Percentiles rank a stretch among this genome's conserved stretches.
phyloP scores from a whole-genome alignment of 2,888 invertebrate genomes.

The Hyppa rectilinea region DNA sequence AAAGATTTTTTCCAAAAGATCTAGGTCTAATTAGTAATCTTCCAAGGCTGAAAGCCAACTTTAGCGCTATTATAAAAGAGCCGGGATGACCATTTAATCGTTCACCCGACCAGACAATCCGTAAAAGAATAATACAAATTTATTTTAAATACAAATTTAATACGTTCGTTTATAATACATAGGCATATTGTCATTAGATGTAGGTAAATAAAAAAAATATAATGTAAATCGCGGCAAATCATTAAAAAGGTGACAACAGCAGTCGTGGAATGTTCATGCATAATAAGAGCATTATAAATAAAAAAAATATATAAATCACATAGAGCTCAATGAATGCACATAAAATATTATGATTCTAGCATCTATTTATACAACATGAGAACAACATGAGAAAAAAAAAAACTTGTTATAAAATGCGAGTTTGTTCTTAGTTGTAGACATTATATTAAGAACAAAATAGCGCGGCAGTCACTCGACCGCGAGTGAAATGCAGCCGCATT shows the following conservation, averaged over 20 bases:
- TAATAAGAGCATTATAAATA: slow-evolving; percentile 38
- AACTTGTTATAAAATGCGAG: slow-evolving; percentile 43
- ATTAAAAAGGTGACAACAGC: slow-evolving; percentile 68
- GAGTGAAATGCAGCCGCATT: slow-evolving; percentile 52
- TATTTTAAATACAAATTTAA: slow-evolving; percentile 71
- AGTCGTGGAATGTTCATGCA: slow-evolving; percentile 70
- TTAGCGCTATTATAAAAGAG: neutral
- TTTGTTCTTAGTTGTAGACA: slow-evolving; percentile 42
- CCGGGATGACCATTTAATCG: neutral
- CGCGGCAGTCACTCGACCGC: slow-evolving; percentile 35
- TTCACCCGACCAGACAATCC: neutral
- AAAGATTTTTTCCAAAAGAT: too few relatives aligned
- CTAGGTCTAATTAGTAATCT: too few relatives aligned
- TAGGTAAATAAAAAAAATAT: slow-evolving; percentile 63
- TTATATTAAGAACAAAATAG: slow-evolving; percentile 44
- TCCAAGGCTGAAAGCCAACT: neutral
- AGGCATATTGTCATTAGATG: slow-evolving; percentile 81
- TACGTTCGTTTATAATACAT: slow-evolving; percentile 73
- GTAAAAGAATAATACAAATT: slow-evolving; percentile 28
- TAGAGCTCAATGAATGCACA: slow-evolving; percentile 29
- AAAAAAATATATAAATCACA: slow-evolving; percentile 29
- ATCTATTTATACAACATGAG: slow-evolving; percentile 31
- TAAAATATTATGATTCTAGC: slow-evolving; percentile 26
- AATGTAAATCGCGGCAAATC: slow-evolving; percentile 69
- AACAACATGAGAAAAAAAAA: too few relatives aligned